Evolutionary conservation across 30 jellyfish, hydroid and myxozoan species (phyloP).

Genomic region (Pseudorhiza aurosa): DNA sequence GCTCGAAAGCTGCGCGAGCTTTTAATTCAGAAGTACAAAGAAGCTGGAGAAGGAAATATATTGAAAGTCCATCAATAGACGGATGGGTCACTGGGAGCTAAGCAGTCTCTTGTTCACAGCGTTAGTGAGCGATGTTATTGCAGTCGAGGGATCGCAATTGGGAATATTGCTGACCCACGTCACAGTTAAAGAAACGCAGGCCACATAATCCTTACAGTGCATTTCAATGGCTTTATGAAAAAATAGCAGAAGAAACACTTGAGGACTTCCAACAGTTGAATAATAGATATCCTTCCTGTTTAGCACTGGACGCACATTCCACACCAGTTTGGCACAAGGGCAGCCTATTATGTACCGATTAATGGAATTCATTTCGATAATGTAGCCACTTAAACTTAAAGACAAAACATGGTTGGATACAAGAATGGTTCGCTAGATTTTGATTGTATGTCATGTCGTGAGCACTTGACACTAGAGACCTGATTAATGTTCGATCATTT

Average conservation of each 20-base stretch:
- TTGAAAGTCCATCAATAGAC: no score
- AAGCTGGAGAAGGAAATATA: not conserved
- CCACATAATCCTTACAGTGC: not conserved
- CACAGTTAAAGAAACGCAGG: not conserved
- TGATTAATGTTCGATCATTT: no score
- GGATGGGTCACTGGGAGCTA: not conserved
- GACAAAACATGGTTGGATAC: not conserved
- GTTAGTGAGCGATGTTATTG: not conserved
- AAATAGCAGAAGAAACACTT: not conserved
- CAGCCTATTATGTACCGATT: constrained; percentile 10
- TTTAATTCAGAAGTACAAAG: not conserved
- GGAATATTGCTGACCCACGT: constrained; percentile 20
- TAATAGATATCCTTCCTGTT: constrained; percentile 46
- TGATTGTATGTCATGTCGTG: no score
- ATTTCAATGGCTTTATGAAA: not conserved
- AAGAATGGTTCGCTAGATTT: not conserved
- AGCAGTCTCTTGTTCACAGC: constrained; percentile 12
- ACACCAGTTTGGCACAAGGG: constrained; percentile 11
- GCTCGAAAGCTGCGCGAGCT: constrained; percentile 17
- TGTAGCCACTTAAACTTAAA: constrained; percentile 4
- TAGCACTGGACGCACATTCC: constrained; percentile 34
- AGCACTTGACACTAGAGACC: no score
- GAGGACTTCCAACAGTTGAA: constrained; percentile 20
- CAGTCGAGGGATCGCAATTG: not conserved
- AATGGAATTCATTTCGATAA: not conserved